Base-by-base conservation (phyloP, 2,113 vertebrate genomes). In the Mystacornis crossleyi region DNA sequence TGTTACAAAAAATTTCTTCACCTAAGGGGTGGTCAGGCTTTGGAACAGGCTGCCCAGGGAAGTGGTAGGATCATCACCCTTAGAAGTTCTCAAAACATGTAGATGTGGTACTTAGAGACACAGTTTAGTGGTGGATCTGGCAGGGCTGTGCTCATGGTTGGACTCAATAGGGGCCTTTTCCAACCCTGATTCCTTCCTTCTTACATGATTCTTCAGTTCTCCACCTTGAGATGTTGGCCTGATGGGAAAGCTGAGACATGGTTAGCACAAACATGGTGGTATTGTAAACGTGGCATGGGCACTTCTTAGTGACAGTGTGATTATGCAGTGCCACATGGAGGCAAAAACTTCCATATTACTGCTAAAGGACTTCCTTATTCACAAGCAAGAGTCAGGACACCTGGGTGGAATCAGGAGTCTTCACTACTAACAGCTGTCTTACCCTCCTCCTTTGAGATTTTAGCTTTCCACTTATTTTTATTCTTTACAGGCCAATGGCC, bases 201-300 rank as follows among this genome's bases (percentile, higher is more conserved):
- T 15, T 33, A 4, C 4, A 2, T 7, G 5, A 48, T 34, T 54
- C 29, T 75, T 29, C 31, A 14, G 34, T 34, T 61, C 29, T 42
- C 4, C 11, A 34, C 5, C 15, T 60, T 48, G n/a, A 86, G 47
- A 54, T 7, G 2, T 17, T 60, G 31, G 4, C 9, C 19, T 33
- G 36, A 14, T 29, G 31, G 34, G n/a, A 75, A 71, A 78, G 20
- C 14, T 33, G 18, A 13, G 5, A 65, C 14, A 33, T 24, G 29
- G 14, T 64, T 18, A 42, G 2, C 23, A 43, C 20, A 18, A 74
- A 25, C 7, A 14, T 26, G 1, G 0, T 28, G 31, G 4, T 8
- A 29, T 12, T 45, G 3, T 31, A 38, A 87, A 60, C 1, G 12
- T 1, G 9, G 1, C 29, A 43, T 11, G 31, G 50, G 36, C 15